phyloP scores from a whole-genome alignment of 2,113 vertebrate species.

The Trogon surrucura region DNA sequence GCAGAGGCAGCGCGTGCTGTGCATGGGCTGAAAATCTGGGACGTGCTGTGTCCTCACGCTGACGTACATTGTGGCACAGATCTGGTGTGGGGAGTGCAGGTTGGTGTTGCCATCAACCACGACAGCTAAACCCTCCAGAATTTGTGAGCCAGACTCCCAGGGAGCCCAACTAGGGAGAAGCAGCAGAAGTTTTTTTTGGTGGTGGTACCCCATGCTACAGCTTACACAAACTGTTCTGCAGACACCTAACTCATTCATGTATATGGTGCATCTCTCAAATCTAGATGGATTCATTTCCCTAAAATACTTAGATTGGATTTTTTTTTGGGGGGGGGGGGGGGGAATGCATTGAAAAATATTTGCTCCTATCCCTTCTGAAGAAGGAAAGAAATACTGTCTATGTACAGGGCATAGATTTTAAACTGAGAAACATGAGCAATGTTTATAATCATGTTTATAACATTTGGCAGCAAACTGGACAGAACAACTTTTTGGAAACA shows the following conservation, averaged over 20 bases:
- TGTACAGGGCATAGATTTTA: background rate
- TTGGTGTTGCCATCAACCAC: background rate
- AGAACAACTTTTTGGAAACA: constrained; percentile 23
- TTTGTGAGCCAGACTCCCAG: background rate
- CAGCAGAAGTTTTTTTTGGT: background rate
- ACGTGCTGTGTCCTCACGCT: background rate
- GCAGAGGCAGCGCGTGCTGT: background rate
- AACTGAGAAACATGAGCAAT: constrained; percentile 14
- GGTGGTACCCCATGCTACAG: background rate
- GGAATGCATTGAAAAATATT: background rate
- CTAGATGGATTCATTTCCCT: background rate
- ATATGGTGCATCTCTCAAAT: background rate
- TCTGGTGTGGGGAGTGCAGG: background rate
- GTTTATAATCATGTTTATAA: constrained; percentile 35
- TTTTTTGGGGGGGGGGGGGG: background rate
- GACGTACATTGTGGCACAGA: background rate
- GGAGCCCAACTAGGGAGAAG: background rate
- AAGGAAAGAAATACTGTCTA: background rate
- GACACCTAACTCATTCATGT: background rate
- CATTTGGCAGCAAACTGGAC: constrained; percentile 33
- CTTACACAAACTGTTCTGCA: background rate
- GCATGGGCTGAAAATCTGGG: background rate
- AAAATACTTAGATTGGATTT: background rate
- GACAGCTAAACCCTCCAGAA: background rate
- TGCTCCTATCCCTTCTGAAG: background rate